Evolutionary conservation across 35 echinoderm and acorn worm genomes (phyloP).

Genomic region (Ptychodera flava): DNA sequence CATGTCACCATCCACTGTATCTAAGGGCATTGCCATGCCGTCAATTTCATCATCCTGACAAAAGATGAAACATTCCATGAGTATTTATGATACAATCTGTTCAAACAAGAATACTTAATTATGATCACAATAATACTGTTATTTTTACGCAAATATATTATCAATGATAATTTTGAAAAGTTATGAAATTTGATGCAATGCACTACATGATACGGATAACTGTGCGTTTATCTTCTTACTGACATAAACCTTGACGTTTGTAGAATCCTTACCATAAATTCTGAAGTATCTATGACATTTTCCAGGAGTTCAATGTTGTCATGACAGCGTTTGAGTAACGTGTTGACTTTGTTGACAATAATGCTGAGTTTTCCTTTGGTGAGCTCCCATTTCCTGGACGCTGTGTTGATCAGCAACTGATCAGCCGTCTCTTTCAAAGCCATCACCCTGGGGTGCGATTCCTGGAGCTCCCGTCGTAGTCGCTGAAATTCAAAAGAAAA

Average conservation of each 20-base stretch:
- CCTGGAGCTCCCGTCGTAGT: slow-evolving; percentile 73
- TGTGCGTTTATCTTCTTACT: no score
- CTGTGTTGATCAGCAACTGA: slow-evolving; percentile 78
- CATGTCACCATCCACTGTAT: slow-evolving; percentile 41
- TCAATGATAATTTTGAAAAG: no score
- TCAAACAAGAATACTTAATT: no score
- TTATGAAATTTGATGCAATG: no score
- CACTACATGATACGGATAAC: no score
- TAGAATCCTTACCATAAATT: slow-evolving; percentile 94
- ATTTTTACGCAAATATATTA: no score
- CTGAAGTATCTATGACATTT: slow-evolving; percentile 73
- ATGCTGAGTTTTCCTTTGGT: slow-evolving; percentile 74
- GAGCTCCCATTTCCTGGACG: slow-evolving; percentile 57
- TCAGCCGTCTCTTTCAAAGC: slow-evolving; percentile 94
- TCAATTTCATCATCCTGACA: background rate
- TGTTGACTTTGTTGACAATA: slow-evolving; percentile 56
- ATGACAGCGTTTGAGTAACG: slow-evolving; percentile 56
- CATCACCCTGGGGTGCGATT: slow-evolving; percentile 72
- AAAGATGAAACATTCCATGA: no score
- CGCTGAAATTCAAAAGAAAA: slow-evolving; percentile 19
- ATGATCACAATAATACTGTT: no score
- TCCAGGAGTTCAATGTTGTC: slow-evolving; percentile 86
- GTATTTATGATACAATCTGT: no score
- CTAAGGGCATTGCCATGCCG: slow-evolving; percentile 32
- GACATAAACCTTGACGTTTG: no score